Conservation (phyloP, 2,888 invertebrate genomes). For the Thelaira solivaga region DNA sequence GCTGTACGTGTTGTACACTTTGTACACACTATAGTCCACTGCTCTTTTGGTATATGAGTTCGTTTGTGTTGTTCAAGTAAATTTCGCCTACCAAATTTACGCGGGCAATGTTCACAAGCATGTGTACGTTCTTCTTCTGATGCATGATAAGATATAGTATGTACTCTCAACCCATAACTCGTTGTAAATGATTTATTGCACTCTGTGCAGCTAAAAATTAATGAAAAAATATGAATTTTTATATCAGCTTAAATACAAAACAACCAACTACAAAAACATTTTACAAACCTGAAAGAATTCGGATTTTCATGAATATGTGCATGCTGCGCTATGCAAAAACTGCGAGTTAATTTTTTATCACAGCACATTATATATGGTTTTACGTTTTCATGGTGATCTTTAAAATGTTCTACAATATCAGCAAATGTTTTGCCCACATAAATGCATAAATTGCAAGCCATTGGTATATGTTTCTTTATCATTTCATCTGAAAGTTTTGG, state of each 20-base stretch:
- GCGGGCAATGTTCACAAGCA: constrained; percentile 74
- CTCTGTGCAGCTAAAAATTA: constrained; percentile 69
- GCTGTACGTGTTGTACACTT: constrained; percentile 67
- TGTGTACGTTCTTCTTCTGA: constrained; percentile 73
- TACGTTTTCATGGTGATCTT: constrained; percentile 68
- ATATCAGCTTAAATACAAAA: no score
- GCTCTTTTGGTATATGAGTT: constrained; percentile 71
- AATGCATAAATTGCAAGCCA: constrained; percentile 74
- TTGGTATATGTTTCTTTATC: constrained; percentile 73
- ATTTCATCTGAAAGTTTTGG: constrained; percentile 69
- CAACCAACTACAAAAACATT: no score
- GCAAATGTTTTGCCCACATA: constrained; percentile 70
- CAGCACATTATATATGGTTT: constrained; percentile 74
- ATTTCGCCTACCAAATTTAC: constrained; percentile 73
- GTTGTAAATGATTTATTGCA: constrained; percentile 75
- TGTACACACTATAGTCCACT: constrained; percentile 70
- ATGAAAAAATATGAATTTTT: constrained; percentile 7
- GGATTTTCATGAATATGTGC: constrained; percentile 75
- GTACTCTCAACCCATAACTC: constrained; percentile 73
- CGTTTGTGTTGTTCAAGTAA: constrained; percentile 73
- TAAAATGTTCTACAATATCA: constrained; percentile 73
- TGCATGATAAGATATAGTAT: constrained; percentile 73
- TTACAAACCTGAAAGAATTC: constrained; percentile 73
- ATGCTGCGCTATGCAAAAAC: constrained; percentile 73
- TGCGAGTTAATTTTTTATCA: constrained; percentile 73